A percentile compares a stretch with the other conserved stretches of the same genome.
phyloP scores from a whole-genome alignment of 2,797 vertebrate genomes.

The Limnodromus scolopaceus region DNA sequence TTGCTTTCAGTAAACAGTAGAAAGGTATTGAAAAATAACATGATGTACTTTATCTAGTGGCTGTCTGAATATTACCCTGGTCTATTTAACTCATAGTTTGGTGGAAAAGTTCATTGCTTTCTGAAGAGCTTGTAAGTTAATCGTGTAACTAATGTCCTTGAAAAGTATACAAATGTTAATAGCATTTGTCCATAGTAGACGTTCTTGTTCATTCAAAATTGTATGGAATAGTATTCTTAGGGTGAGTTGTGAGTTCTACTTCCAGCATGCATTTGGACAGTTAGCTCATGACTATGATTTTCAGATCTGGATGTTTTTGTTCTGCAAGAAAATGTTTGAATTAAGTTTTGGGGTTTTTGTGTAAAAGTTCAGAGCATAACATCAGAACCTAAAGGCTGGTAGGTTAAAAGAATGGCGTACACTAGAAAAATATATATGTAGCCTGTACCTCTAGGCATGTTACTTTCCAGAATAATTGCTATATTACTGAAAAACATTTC shows the following conservation, averaged over 20 bases:
- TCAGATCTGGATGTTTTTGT: neutral
- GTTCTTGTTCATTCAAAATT: neutral
- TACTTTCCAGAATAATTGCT: neutral
- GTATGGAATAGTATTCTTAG: neutral
- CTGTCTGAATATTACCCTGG: neutral
- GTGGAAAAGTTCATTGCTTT: neutral
- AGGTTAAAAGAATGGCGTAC: neutral
- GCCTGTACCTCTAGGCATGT: neutral
- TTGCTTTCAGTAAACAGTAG: neutral
- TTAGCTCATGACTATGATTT: neutral
- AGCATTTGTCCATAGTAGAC: neutral
- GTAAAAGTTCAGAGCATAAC: neutral
- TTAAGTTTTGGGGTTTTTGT: neutral
- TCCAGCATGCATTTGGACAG: neutral
- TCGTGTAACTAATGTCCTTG: neutral
- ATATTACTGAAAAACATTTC: neutral
- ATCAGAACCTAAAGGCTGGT: neutral
- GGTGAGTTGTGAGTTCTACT: neutral
- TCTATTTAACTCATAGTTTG: neutral
- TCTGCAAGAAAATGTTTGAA: neutral
- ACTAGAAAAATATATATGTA: neutral
- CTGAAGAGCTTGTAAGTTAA: neutral
- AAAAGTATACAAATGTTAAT: neutral
- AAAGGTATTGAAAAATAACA: neutral
- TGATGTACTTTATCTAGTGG: neutral